phyloP scores from a whole-genome alignment of 2,888 invertebrate species.

The Phalangium opilio region DNA sequence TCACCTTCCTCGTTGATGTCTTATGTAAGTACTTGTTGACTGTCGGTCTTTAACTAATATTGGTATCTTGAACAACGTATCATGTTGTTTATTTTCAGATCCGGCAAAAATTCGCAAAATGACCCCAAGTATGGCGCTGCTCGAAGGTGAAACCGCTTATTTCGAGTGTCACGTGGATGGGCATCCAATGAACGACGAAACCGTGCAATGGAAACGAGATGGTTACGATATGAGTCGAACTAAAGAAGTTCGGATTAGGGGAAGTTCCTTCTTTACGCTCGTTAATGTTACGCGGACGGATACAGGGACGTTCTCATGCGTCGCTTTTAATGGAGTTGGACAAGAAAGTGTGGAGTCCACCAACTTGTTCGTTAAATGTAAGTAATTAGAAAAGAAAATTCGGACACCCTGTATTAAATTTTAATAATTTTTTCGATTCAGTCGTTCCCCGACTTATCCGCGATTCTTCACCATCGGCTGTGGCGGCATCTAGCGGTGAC shows the following conservation, averaged over 20 bases:
- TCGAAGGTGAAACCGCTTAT: slow-evolving; percentile 60
- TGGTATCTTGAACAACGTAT: no score
- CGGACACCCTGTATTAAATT: no score
- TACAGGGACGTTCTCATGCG: slow-evolving; percentile 71
- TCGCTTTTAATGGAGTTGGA: slow-evolving; percentile 80
- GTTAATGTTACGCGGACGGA: slow-evolving; percentile 62
- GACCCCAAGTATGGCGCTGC: slow-evolving; percentile 32
- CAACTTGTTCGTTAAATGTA: slow-evolving; percentile 77
- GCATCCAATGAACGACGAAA: slow-evolving; percentile 65
- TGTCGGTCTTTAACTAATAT: no score
- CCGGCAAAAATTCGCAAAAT: no score
- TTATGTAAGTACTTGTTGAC: slow-evolving; percentile 37
- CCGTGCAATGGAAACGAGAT: slow-evolving; percentile 56
- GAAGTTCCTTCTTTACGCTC: slow-evolving; percentile 37
- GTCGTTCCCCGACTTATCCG: no score
- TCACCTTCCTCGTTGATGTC: slow-evolving; percentile 66
- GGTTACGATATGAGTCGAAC: slow-evolving; percentile 40
- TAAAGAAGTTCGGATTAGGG: slow-evolving; percentile 34
- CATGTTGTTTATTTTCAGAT: no score
- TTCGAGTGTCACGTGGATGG: slow-evolving; percentile 70
- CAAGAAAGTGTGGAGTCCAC: slow-evolving; percentile 53
- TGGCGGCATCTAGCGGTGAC: slow-evolving; percentile 62
- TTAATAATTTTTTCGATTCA: no score
- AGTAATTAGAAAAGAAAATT: no score
- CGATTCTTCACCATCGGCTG: slow-evolving; percentile 27